Base-by-base conservation (phyloP, 2,888 invertebrate species). In the Colletes collaris region DNA sequence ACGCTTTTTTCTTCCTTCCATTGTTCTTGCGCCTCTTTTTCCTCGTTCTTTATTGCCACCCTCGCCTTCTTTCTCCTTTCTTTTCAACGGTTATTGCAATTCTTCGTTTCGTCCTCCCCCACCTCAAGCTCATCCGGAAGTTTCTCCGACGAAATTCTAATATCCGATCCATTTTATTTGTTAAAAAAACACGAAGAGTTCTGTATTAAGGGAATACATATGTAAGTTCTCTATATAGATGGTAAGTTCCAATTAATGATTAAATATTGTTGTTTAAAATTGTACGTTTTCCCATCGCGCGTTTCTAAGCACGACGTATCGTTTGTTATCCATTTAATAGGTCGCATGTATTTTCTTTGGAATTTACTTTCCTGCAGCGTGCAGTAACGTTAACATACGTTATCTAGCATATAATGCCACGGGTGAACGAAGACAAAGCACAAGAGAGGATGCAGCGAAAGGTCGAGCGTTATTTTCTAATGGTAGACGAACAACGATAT, bases 321-420 rank as follows among this genome's bases (percentile, higher is more conserved):
- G 50, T 58, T 19, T 52, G 59, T 52, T 55, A 44, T 56, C 50
- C 55, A 10, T 55, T 59, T 55, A 56, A 50, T n/a, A 19, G 49
- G 59, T 66, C 27, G 76, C n/a, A 46, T 66, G 65, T 58, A 62
- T 70, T 76, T 63, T 56, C 70, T 76, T 70, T 56, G 66, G 50
- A 68, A 68, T 63, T 74, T 49, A 55, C 63, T 35, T 58, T 7
- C 13, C 46, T 35, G 27, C n/a, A 40, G 13, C 72, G 13, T 16
- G 49, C 11, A 46, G 40, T 13, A 76, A 55, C 59, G 49, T 60
- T 63, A 53, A 53, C 52, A 66, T 66, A 49, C 19, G 63, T 78
- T 65, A 65, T 69, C 16, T 35, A 19, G 49, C 55, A 50, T 58
- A 11, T 44, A 76, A 13, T 49, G 52, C 56, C 71, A 59, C 67